Base-by-base conservation (phyloP, 2,888 invertebrate genomes). In the Caenorhabditis sp. region DNA sequence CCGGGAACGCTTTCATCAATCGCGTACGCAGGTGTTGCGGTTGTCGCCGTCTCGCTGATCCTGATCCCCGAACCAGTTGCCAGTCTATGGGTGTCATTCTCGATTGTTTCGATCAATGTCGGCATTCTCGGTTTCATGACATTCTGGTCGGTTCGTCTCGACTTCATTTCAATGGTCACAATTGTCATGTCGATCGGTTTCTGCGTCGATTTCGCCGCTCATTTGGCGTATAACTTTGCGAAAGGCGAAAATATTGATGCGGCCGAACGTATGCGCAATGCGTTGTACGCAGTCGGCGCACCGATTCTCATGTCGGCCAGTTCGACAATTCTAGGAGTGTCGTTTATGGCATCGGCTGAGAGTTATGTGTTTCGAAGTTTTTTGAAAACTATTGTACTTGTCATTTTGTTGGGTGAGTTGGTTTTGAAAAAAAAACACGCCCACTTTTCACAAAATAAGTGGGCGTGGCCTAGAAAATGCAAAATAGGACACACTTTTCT, bases 41-140 rank as follows among this genome's bases (percentile, higher is more conserved):
- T 93, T 4, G 93, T 95, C 82, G 94, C 95, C 94, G 94, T 95
- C 50, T 94, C 95, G 0, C 93, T 95, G 86, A 92, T 96, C 77
- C 94, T 96, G 88, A 95, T 96, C 62, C 96, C 96, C 0, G 95
- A 94, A 87, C 91, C 94, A 3, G 90, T 94, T 12, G 95, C 95
- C 88, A 93, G 94, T 0, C 89, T 96, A 5, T 96, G 95, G 95
- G 95, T 82, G 0, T 95, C 95, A 2, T 93, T 95, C 88, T 94
- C 94, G 84, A 95, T 95, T 69, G 92, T 95, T 67, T 95, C 95
- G 10, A 95, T 96, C 81, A 95, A 95, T 89, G 89, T 93, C 14
- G 95, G 96, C 1, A 95, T 96, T 0, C 93, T 95, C 0, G 95
- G 95, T 5, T 95, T 95, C 69, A 96, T 96, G 95, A 93, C 95